Conservation (phyloP, 2,888 invertebrate genomes). For the Tenthredo notha region DNA sequence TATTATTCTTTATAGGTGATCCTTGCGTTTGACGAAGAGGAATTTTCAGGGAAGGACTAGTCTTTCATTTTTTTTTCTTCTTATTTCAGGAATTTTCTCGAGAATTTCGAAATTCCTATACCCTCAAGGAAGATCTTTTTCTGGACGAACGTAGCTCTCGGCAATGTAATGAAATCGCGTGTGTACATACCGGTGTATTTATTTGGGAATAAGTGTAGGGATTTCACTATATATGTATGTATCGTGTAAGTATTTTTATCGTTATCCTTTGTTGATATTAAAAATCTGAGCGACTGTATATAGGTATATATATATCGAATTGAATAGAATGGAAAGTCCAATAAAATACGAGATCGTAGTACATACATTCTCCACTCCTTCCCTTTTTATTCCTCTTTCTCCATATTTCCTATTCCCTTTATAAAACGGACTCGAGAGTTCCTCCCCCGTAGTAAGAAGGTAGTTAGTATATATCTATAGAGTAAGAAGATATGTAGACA, state of each 20-base stretch:
- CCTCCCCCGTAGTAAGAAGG: not conserved
- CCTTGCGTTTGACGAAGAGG: not conserved
- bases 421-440: not conserved
- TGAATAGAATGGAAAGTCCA: not conserved
- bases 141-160: not conserved
- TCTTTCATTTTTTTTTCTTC: not conserved
- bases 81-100: not conserved
- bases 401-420: not conserved
- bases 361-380: not conserved
- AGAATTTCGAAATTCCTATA: not conserved
- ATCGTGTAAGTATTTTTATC: not conserved
- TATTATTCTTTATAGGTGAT: not conserved
- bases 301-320: not conserved
- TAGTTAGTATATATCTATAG: conserved; percentile 15
- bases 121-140: not conserved
- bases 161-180: not conserved
- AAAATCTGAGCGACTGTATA: not conserved
- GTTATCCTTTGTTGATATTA: not conserved
- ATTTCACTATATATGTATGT: not conserved
- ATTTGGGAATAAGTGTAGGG: too few species aligned
- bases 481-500: conserved; percentile 13
- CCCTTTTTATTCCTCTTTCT: not conserved
- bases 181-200: not conserved
- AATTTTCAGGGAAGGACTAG: not conserved
- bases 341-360: not conserved